Evolutionary conservation across 2,113 vertebrate genomes (phyloP).

Genomic region (Egretta garzetta): DNA sequence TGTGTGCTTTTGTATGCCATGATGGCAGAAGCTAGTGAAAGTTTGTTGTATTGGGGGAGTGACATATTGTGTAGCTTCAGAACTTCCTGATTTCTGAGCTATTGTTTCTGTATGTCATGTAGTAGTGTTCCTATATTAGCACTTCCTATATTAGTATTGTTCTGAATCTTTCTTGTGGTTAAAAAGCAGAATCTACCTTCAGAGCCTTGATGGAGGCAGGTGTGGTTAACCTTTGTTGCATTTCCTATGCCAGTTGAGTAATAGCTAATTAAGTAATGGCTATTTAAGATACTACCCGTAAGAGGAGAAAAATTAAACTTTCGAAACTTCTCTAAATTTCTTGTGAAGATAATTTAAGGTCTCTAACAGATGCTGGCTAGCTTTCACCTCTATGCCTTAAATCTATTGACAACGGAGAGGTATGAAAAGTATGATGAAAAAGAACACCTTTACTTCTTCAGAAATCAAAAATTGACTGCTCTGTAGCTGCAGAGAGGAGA

Average conservation of each 20-base stretch:
- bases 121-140: background rate
- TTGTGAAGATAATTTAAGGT: background rate
- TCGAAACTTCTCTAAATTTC: background rate
- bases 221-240: background rate
- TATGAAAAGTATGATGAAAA: background rate
- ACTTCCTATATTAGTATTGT: background rate
- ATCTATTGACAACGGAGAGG: background rate
- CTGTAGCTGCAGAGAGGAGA: background rate
- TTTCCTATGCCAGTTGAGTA: background rate
- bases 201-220: background rate
- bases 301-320: background rate
- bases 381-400: background rate
- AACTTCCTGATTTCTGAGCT: background rate
- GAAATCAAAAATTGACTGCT: background rate
- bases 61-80: background rate
- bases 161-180: background rate
- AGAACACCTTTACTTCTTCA: background rate
- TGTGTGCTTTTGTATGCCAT: background rate
- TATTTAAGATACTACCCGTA: background rate
- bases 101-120: background rate
- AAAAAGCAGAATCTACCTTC: background rate
- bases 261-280: background rate
- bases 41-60: background rate
- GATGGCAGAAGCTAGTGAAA: background rate
- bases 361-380: background rate